A percentile compares a stretch with the other conserved stretches of the same genome.
Conservation (phyloP, 2,888 invertebrate genomes). For the Calliphora vomitoria region DNA sequence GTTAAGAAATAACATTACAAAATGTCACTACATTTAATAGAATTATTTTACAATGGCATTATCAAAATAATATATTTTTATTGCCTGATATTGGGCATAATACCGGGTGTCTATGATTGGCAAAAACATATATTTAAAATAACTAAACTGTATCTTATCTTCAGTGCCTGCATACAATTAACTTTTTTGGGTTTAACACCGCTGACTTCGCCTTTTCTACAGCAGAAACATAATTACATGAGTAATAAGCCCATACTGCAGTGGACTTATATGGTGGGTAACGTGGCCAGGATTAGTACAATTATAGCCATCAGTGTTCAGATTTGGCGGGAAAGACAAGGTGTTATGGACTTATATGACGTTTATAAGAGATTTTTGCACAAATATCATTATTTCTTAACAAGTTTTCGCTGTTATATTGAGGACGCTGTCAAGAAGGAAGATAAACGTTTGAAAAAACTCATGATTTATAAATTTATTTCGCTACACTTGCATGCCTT, state of each 20-base stretch:
- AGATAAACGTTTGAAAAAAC: not conserved
- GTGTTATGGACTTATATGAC: not conserved
- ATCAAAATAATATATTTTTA: not conserved
- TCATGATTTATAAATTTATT: conserved; percentile 32
- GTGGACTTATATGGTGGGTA: conserved; percentile 1
- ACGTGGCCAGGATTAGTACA: conserved; percentile 2
- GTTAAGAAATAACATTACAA: not conserved
- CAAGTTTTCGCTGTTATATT: not conserved
- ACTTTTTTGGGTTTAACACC: not conserved
- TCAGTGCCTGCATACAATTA: conserved; percentile 33
- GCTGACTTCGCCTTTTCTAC: not conserved
- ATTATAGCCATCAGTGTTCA: not conserved
- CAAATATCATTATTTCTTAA: not conserved
- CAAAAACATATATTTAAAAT: not conserved
- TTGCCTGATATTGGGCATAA: conserved; percentile 13
- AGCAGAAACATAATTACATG: conserved; percentile 17
- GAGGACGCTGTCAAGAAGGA: not conserved
- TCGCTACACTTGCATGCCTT: not conserved
- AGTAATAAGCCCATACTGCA: not conserved
- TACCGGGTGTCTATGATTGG: conserved; percentile 26
- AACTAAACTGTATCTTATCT: not conserved
- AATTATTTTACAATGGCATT: not conserved
- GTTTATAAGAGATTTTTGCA: not conserved
- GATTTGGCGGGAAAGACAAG: conserved; percentile 20
- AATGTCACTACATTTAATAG: conserved; percentile 17